Conservation (phyloP, 2,113 vertebrate genomes). For the Dipodomys spectabilis region DNA sequence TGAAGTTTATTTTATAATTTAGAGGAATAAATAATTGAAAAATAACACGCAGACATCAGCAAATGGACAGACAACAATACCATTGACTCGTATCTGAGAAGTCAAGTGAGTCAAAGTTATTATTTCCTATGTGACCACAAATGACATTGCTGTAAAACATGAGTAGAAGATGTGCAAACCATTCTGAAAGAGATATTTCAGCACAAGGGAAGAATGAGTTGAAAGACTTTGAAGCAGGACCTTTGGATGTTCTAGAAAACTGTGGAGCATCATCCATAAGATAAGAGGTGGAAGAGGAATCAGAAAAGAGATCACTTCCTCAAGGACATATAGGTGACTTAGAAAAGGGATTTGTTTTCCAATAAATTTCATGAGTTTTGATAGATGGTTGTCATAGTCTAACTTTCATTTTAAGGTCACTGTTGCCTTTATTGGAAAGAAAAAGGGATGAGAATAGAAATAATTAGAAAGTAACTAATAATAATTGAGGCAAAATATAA, state of each 20-base stretch:
- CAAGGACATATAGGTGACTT: no score
- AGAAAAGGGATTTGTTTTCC: background rate
- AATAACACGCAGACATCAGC: no score
- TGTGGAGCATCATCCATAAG: background rate
- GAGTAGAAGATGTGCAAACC: background rate
- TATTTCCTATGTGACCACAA: background rate
- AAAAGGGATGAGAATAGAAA: background rate
- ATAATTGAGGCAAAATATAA: background rate
- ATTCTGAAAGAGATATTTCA: background rate
- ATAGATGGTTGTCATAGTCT: background rate
- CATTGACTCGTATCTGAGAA: background rate
- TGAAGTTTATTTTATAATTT: background rate
- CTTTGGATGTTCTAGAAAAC: background rate
- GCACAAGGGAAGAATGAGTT: background rate
- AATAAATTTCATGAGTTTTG: background rate
- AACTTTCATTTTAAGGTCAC: background rate
- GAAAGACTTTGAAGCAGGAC: background rate
- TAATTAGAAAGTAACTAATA: background rate
- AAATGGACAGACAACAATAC: no score
- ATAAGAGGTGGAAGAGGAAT: background rate
- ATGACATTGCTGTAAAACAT: background rate
- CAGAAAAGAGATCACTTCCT: background rate
- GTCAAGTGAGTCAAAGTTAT: background rate
- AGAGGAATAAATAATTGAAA: no score
- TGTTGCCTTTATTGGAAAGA: background rate